Evolutionary conservation across 2,888 invertebrate species (phyloP).

Genomic region (Pristionchus fissidentatus): DNA sequence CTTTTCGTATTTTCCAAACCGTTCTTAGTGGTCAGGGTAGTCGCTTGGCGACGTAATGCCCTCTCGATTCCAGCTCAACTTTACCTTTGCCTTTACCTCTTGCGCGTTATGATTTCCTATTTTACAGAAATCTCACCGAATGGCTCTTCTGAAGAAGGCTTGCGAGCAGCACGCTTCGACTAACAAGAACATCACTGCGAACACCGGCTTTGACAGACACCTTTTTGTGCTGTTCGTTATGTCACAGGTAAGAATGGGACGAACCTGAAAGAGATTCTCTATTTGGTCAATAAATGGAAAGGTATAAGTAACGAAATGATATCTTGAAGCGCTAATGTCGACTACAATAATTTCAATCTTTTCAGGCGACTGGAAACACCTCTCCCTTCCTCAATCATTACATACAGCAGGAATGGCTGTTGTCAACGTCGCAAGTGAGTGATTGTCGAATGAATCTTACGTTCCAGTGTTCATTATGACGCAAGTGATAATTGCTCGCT

Average conservation of each 20-base stretch:
- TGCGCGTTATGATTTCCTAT: no score
- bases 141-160: not conserved
- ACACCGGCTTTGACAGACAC: slow-evolving; percentile 91
- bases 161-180: not conserved
- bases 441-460: no score
- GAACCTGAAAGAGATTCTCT: no score
- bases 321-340: not conserved
- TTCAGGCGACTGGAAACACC: slow-evolving; percentile 56
- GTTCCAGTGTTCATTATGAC: no score
- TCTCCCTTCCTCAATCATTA: slow-evolving; percentile 83
- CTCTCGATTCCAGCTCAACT: not conserved
- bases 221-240: slow-evolving; percentile 97
- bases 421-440: slow-evolving; percentile 83
- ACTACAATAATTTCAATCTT: not conserved
- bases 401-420: slow-evolving; percentile 95
- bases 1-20: no score
- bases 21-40: not conserved
- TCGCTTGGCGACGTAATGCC: not conserved
- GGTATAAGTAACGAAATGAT: not conserved
- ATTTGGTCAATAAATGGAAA: no score
- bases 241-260: slow-evolving; percentile 85
- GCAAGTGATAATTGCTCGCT: not conserved
- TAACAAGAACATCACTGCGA: slow-evolving; percentile 33
- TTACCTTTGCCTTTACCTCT: no score
- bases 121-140: not conserved